These are phyloP conservation scores for Rhinopomastus cyanomelas DNA, from an alignment of 2,113 vertebrate species.

Conservation along the genomic window DNA sequence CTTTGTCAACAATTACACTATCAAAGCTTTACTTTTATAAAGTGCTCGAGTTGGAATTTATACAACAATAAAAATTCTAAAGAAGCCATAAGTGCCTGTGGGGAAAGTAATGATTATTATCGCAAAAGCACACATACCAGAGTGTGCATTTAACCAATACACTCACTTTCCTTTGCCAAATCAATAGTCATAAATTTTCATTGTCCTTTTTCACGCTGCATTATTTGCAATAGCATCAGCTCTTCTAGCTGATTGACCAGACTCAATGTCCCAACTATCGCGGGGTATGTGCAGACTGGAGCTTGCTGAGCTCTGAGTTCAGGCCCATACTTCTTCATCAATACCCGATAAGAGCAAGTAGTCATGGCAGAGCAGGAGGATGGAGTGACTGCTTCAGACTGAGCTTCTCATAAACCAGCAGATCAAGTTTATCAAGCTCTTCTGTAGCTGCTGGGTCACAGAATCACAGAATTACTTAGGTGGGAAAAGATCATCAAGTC, in stretches of 20 bases:
- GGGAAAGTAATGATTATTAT: constrained; percentile 4
- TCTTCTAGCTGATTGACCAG: neutral
- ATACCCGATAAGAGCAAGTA: neutral
- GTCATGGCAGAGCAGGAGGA: neutral
- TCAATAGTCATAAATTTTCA: constrained; percentile 3
- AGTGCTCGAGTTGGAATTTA: constrained; percentile 40
- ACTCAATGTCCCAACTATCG: neutral
- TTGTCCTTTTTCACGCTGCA: neutral
- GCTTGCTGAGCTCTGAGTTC: fast-evolving
- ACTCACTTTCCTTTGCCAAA: neutral
- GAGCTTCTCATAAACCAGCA: neutral
- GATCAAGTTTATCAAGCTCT: too few species aligned
- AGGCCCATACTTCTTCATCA: neutral
- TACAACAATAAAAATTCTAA: constrained; percentile 43
- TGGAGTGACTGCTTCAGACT: neutral
- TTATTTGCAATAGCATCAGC: neutral
- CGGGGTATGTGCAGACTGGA: neutral
- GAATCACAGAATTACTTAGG: neutral
- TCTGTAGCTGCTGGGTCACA: neutral
- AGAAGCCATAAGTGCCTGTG: constrained; percentile 37
- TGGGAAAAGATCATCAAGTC: neutral
- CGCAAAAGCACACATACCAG: neutral
- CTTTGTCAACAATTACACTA: neutral
- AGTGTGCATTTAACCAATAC: neutral
- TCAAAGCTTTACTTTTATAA: constrained; percentile 40